Conservation (phyloP, 2,797 vertebrate species). For the Enteromius radiatus region DNA sequence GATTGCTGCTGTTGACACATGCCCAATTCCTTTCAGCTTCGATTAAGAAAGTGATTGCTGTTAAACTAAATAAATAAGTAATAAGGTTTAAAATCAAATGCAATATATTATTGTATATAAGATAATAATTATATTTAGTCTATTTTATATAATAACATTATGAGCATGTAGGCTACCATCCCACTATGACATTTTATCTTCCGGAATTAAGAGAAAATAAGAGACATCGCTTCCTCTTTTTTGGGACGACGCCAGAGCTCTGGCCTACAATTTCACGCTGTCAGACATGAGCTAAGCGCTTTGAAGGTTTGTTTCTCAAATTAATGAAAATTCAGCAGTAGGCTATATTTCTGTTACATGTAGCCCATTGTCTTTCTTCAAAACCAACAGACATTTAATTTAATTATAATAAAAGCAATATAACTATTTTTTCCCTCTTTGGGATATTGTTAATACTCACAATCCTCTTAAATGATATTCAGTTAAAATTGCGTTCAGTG, state of each 20-base stretch:
- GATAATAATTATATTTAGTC: neutral
- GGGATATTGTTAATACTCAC: neutral
- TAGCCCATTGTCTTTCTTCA: neutral
- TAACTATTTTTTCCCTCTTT: neutral
- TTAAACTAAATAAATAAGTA: neutral
- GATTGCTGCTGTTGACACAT: neutral
- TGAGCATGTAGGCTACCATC: neutral
- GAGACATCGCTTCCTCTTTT: neutral
- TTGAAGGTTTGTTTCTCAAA: conserved; percentile 42
- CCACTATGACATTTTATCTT: conserved; percentile 10
- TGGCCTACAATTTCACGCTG: conserved; percentile 48
- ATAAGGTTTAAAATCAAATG: neutral
- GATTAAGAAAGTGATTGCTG: neutral
- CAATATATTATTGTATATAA: neutral
- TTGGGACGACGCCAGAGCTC: conserved; percentile 44
- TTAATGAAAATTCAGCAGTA: conserved; percentile 23
- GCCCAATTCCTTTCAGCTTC: neutral
- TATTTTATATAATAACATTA: neutral
- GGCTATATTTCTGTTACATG: neutral
- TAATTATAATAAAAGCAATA: neutral
- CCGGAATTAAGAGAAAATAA: conserved; percentile 24
- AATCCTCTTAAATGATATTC: neutral
- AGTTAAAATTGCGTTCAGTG: neutral
- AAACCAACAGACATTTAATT: neutral
- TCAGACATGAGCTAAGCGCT: conserved; percentile 36